A percentile compares a stretch with the other conserved stretches of the same genome.
phyloP scores from a whole-genome alignment of 2,797 vertebrate species.

The Rhabdomys pumilio region DNA sequence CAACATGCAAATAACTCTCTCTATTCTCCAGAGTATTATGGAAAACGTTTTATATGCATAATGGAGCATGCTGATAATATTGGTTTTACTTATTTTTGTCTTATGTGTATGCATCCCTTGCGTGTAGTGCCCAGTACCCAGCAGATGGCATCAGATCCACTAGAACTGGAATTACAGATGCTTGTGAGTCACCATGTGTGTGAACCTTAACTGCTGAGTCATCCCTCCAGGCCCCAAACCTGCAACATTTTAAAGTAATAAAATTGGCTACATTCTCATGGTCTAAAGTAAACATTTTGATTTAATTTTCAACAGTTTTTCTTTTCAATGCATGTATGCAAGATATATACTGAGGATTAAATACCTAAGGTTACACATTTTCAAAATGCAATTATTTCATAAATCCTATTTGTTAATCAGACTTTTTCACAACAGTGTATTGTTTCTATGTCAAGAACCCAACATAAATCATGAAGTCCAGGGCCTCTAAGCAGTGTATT shows the following conservation, averaged over 20 bases:
- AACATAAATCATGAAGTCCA: background rate
- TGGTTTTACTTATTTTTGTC: background rate
- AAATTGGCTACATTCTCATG: background rate
- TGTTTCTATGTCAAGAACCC: background rate
- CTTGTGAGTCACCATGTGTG: background rate
- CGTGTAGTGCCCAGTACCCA: background rate
- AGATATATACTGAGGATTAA: background rate
- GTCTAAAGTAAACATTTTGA: background rate
- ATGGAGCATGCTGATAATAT: background rate
- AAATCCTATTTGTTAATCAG: constrained; percentile 14
- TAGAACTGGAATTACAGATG: background rate
- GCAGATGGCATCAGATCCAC: background rate
- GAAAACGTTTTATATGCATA: background rate
- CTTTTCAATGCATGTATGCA: background rate
- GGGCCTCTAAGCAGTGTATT: background rate
- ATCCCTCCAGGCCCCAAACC: background rate
- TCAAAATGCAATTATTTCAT: constrained; percentile 42
- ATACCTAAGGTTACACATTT: background rate
- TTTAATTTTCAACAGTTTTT: background rate
- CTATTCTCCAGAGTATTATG: background rate
- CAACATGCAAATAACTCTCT: constrained; percentile 3
- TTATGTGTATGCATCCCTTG: background rate
- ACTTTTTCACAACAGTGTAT: background rate
- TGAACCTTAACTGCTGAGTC: background rate
- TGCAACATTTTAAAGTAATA: background rate